Evolutionary conservation across 53 echinoderm and acorn worm genomes (phyloP).

Genomic region (Crossaster papposus): DNA sequence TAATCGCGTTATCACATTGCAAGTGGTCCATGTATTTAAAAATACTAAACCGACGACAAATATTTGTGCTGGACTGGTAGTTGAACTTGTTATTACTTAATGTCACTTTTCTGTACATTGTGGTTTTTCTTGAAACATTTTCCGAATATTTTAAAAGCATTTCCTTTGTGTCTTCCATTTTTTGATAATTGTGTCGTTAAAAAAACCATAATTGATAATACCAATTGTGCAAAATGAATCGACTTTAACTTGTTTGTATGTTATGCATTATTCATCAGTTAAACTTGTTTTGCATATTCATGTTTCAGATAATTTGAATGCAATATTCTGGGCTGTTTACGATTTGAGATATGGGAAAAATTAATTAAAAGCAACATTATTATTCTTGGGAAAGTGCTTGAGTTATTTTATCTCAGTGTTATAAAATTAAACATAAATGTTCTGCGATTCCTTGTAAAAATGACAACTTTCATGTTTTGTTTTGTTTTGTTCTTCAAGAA

Average conservation of each 20-base stretch:
- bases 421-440: too few relatives aligned
- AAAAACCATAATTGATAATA: not conserved
- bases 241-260: not conserved
- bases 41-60: too few relatives aligned
- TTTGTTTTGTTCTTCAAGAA: too few relatives aligned
- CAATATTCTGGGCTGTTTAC: not conserved
- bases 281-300: not conserved
- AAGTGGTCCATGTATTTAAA: too few relatives aligned
- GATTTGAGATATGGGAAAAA: not conserved
- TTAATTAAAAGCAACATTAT: constrained; percentile 23
- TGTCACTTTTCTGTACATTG: not conserved
- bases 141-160: not conserved
- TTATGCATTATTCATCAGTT: not conserved
- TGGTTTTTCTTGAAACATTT: not conserved
- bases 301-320: not conserved
- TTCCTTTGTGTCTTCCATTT: constrained; percentile 19
- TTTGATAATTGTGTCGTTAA: not conserved
- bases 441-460: too few relatives aligned
- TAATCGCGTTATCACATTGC: too few relatives aligned
- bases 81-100: too few relatives aligned
- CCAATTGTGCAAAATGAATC: not conserved
- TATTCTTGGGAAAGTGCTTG: not conserved
- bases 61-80: too few relatives aligned
- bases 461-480: too few relatives aligned
- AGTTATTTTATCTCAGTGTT: not conserved